Base-by-base conservation (phyloP, 1,140 invertebrate species). In the Lepidotrigona ventralis region DNA sequence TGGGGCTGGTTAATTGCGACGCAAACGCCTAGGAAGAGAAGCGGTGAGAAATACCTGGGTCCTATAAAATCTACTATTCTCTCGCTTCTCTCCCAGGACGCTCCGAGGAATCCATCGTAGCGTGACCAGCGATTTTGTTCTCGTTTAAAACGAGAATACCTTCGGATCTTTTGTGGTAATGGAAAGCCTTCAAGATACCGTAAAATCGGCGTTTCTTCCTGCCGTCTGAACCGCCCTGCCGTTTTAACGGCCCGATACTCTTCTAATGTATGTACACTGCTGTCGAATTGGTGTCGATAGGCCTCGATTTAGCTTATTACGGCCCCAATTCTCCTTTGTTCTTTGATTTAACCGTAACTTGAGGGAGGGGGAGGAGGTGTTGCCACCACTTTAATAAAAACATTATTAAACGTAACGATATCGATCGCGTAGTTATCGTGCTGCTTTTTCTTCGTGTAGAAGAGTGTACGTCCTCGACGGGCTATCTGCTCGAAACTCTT, bases 1-100 rank as follows among this genome's bases (percentile, higher is more conserved):
- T 21, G 26, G 46, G 19, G 56, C 29, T 33, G 33, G 73, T 87
- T 86, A 86, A 88, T 85, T 78, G 86, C 75, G 81, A 60, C 77
- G 74, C 46, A 56, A 68, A 71, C 63, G 21, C 26, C 21, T n/a
- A 33, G 64, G 46, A 51, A 79, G 51, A 60, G 56, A 39, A 58
- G 19, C 74, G 64, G 68, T 74, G 79, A 82, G 83, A 87, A 87
- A 85, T 85, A 68, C 83, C 75, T 76, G 33, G 77, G 76, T 70
- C 74, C 73, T 88, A 87, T 85, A 88, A 85, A 88, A 82, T 64
- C 71, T 79, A 79, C 80, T 85, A 73, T 82, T 88, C 68, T 66
- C 66, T 73, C 69, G 39, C 70, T 17, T 17, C 19, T 26, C 9
- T 53, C 53, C 21, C 33, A 9, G 17, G 11, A 46, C 6, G 39